Conservation (phyloP, 2,797 vertebrate genomes). For the Epinephelus awoara region DNA sequence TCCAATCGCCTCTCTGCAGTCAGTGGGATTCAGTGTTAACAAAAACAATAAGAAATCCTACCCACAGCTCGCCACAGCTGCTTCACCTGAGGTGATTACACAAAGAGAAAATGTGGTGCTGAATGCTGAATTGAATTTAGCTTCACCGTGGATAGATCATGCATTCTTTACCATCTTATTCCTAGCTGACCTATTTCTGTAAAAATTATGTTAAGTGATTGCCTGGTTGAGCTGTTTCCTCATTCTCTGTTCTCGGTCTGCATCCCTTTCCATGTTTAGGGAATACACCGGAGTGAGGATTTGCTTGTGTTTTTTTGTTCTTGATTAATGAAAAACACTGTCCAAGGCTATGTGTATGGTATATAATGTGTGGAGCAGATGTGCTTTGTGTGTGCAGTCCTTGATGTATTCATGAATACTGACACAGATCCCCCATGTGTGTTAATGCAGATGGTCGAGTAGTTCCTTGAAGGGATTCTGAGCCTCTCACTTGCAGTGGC, state of each 20-base stretch:
- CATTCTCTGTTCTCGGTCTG: conserved; percentile 27
- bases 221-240: conserved; percentile 41
- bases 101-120: conserved; percentile 28
- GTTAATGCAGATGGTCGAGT: background rate
- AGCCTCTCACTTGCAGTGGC: background rate
- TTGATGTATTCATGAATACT: background rate
- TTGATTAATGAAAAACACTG: conserved; percentile 14
- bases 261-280: conserved; percentile 24
- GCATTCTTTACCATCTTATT: conserved; percentile 61
- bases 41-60: conserved; percentile 43
- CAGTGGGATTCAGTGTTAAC: background rate
- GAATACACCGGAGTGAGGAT: conserved; percentile 5
- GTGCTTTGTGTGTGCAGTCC: background rate
- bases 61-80: conserved; percentile 38
- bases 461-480: conserved; percentile 15
- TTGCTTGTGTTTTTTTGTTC: background rate
- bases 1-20: conserved; percentile 14
- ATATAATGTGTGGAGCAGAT: background rate
- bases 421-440: background rate
- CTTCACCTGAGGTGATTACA: conserved; percentile 64
- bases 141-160: conserved; percentile 44
- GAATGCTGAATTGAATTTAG: conserved; percentile 51
- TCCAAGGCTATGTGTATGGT: background rate
- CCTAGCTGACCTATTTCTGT: conserved; percentile 71
- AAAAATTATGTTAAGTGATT: conserved; percentile 50